Percentiles rank a stretch among this genome's conserved stretches.
These are phyloP conservation scores for Ptilonorhynchus violaceus DNA, from an alignment of 2,113 vertebrate species.

Conservation along the genomic window DNA sequence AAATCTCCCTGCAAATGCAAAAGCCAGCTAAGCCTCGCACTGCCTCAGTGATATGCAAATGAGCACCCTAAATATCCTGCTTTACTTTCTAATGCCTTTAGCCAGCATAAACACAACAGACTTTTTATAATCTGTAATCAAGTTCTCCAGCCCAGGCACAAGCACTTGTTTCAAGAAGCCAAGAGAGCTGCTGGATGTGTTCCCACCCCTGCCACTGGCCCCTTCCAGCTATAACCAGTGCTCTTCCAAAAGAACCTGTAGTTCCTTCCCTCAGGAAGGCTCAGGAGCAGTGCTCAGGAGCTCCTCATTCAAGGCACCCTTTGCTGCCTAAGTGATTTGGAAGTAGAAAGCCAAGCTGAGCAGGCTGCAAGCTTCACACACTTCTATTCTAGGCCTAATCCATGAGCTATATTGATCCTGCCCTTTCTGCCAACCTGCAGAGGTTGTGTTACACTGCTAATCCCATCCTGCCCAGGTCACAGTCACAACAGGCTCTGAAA, in stretches of 20 bases:
- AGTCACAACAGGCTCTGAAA: slow-evolving; percentile 23
- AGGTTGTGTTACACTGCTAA: slow-evolving; percentile 49
- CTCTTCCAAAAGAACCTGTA: background rate
- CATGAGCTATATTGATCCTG: slow-evolving; percentile 38
- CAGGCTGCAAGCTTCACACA: background rate
- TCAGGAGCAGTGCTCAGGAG: background rate
- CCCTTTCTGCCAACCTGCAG: slow-evolving; percentile 40
- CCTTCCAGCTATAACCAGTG: background rate
- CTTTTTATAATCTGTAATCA: slow-evolving; percentile 26
- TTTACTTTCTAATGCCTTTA: slow-evolving; percentile 45
- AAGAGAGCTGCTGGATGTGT: background rate
- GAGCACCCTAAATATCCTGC: slow-evolving; percentile 52
- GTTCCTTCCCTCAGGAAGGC: background rate
- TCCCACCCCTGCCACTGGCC: background rate
- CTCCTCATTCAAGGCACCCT: background rate
- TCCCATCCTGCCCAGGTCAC: slow-evolving; percentile 54
- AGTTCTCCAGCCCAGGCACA: background rate
- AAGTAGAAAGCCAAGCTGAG: slow-evolving; percentile 11
- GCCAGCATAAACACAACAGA: slow-evolving; percentile 33
- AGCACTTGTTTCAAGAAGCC: background rate
- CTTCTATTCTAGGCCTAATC: slow-evolving; percentile 52
- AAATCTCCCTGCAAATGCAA: slow-evolving; percentile 34
- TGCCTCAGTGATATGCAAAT: slow-evolving; percentile 44
- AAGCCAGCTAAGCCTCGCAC: slow-evolving; percentile 27
- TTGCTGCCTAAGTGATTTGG: slow-evolving; percentile 11